phyloP scores from a whole-genome alignment of 2,888 invertebrate species.

The Xylota segnis region DNA sequence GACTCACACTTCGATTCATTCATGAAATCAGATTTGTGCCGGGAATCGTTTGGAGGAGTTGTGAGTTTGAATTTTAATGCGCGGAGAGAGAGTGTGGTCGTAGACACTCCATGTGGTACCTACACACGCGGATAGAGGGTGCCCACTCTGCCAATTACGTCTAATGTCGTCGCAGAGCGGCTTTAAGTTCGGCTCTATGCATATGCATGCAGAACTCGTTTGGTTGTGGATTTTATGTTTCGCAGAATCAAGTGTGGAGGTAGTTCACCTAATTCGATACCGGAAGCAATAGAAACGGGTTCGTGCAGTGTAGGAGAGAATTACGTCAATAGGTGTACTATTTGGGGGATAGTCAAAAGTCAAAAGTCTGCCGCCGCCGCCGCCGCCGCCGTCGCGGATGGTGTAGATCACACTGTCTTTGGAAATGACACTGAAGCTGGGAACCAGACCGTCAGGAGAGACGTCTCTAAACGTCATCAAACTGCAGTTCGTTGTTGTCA shows the following conservation, averaged over 20 bases:
- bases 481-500: too few relatives aligned
- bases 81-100: constrained; percentile 66
- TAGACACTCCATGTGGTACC: constrained; percentile 35
- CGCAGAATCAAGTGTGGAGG: constrained; percentile 74
- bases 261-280: constrained; percentile 75
- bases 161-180: constrained; percentile 61
- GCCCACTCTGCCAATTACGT: constrained; percentile 62
- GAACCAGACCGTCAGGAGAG: too few relatives aligned
- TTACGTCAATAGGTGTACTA: constrained; percentile 42
- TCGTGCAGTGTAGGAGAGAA: constrained; percentile 47
- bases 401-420: too few relatives aligned
- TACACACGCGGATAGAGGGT: constrained; percentile 51
- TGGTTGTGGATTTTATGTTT: constrained; percentile 58
- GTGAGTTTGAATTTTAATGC: constrained; percentile 63
- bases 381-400: too few relatives aligned
- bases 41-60: constrained; percentile 43
- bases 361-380: too few relatives aligned
- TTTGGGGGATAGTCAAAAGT: neutral
- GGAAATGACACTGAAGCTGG: too few relatives aligned
- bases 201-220: constrained; percentile 60
- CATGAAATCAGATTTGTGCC: constrained; percentile 64
- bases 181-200: constrained; percentile 33
- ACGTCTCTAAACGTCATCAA: too few relatives aligned
- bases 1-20: constrained; percentile 71
- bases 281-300: constrained; percentile 66